phyloP scores from a whole-genome alignment of 2,113 vertebrate genomes.

The Neolamprologus fasciatus region DNA sequence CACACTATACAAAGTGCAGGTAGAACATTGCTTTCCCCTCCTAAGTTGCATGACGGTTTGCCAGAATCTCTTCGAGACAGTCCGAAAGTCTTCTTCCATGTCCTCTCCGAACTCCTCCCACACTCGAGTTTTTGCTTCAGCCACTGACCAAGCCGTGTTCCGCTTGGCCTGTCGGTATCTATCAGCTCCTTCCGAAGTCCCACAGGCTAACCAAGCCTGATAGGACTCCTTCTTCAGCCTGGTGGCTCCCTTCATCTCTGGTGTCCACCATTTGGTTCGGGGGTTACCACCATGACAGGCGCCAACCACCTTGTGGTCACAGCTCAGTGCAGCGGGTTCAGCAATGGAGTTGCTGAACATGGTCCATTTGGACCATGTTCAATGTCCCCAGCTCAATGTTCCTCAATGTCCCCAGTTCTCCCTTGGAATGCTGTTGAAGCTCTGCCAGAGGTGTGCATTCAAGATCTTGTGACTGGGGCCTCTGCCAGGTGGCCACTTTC shows the following conservation, averaged over 20 bases:
- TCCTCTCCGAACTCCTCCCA: neutral
- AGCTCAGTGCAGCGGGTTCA: neutral
- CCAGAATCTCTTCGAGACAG: neutral
- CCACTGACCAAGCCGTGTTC: neutral
- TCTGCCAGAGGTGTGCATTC: neutral
- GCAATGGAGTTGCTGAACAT: neutral
- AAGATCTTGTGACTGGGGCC: neutral
- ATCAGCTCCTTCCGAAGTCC: neutral
- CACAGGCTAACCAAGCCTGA: neutral
- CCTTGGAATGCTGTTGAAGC: neutral
- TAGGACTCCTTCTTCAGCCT: neutral
- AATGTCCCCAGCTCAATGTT: neutral
- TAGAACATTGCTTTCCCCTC: neutral
- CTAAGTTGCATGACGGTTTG: slow-evolving; percentile 10
- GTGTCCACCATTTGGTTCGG: neutral
- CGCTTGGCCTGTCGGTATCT: neutral
- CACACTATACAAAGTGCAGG: neutral
- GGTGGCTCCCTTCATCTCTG: neutral
- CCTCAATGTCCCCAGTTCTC: neutral
- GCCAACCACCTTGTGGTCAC: neutral
- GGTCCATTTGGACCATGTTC: neutral
- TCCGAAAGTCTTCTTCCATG: neutral
- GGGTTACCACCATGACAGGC: neutral
- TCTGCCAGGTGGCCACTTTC: neutral
- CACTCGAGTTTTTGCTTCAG: neutral